Conservation (phyloP, 2,888 invertebrate genomes). For the Mythimna impura region DNA sequence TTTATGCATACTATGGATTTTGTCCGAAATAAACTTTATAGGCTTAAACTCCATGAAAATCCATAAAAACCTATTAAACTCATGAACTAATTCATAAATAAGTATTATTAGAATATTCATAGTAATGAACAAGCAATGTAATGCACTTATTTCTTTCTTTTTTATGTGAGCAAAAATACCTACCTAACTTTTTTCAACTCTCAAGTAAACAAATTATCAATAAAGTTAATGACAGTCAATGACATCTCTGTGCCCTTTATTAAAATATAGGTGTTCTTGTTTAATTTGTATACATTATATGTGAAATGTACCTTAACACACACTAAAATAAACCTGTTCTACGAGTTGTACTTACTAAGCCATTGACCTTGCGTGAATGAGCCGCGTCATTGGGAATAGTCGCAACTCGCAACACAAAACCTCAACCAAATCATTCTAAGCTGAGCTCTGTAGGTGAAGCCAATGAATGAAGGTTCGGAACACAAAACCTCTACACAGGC, state of each 20-base stretch:
- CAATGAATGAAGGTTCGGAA: slow-evolving; percentile 64
- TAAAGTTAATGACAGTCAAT: not conserved
- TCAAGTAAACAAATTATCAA: not conserved
- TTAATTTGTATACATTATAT: slow-evolving; percentile 16
- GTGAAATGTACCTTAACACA: slow-evolving; percentile 1
- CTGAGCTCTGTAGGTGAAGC: not conserved
- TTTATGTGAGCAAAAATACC: not conserved
- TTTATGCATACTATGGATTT: no score
- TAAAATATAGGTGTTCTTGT: not conserved
- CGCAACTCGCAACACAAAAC: slow-evolving; percentile 84
- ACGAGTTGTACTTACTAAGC: slow-evolving; percentile 38
- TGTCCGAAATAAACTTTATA: not conserved
- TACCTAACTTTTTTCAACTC: no score
- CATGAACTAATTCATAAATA: not conserved
- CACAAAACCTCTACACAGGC: slow-evolving; percentile 62
- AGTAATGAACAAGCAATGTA: not conserved
- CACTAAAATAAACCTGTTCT: slow-evolving; percentile 43
- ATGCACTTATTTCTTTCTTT: not conserved
- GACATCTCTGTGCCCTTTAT: not conserved
- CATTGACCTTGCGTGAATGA: slow-evolving; percentile 64
- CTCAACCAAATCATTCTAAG: slow-evolving; percentile 66
- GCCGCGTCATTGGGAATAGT: slow-evolving; percentile 67
- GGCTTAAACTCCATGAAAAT: not conserved
- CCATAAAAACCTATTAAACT: not conserved
- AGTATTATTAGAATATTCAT: not conserved